Base-by-base conservation (phyloP, 1,140 invertebrate genomes). In the Macrobrachium nipponense region DNA sequence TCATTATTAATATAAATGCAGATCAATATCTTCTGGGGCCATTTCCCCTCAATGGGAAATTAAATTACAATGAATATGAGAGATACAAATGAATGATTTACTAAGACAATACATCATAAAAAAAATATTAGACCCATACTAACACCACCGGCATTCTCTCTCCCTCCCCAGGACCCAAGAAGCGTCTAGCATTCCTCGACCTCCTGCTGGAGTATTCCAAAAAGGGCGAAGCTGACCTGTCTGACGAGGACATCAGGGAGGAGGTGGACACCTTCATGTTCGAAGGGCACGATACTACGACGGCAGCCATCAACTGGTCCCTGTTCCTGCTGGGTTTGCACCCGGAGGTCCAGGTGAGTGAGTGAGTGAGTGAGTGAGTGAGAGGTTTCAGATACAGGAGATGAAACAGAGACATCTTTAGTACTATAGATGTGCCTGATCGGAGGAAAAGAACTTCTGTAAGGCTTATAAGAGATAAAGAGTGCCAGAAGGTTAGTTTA, bases 231-330 rank as follows among this genome's bases (percentile, higher is more conserved):
- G 92, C 94, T 0, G 27, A n/a, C 2, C 94, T 98, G 70, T 95
- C 94, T 59, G 95, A 98, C 82, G 94, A 95, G 70, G 97, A 98
- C 92, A 97, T 98, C 86, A 95, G 96, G 89, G 96, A 97, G 91
- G 96, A 97, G 93, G 96, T 97, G 0, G 96, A 97, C 90, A 98
- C 97, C 2, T 98, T 98, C 89, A 97, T 97, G 96, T 98, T 98
- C 91, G 97, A 98, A 93, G 96, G 97, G 44, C 97, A 98, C 90
- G 97, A 98, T 90, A 98, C 97, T 2, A 98, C 97, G 1, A 95
- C 96, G 3, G 94, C 96, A 70, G 96, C 94, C n/a, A 95, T 95
- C 36, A 96, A 95, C 89, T 98, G 97, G 93, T 95, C 96, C 87
- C 91, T 97, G 0, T 96, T 94, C 51, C 91, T 96, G 59, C 94